Evolutionary conservation across 1,140 invertebrate genomes (phyloP).

Genomic region (Drosophila lacteicornis): DNA sequence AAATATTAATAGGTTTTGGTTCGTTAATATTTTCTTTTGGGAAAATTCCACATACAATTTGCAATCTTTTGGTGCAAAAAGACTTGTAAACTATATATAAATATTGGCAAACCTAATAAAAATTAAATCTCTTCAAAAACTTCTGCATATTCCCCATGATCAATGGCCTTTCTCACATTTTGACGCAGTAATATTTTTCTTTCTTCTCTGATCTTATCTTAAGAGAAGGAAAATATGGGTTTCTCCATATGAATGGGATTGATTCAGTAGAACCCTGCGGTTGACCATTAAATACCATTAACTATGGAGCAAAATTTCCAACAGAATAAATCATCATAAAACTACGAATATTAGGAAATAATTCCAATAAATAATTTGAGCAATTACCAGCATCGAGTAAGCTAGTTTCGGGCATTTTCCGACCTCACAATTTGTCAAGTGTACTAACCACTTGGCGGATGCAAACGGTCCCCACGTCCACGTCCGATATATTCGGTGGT

Average conservation of each 20-base stretch:
- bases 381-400: background rate
- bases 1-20: background rate
- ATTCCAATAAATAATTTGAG: background rate
- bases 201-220: background rate
- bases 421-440: slow-evolving; percentile 27
- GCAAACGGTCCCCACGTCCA: slow-evolving; percentile 52
- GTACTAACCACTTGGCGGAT: slow-evolving; percentile 41
- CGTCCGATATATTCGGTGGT: slow-evolving; percentile 50
- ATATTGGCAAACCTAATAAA: background rate
- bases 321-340: background rate
- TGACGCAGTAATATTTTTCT: background rate
- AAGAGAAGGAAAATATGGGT: background rate
- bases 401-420: background rate
- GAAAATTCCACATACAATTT: too few species aligned
- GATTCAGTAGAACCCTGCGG: background rate
- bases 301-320: background rate
- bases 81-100: background rate
- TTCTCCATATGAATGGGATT: background rate
- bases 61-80: background rate
- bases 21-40: background rate
- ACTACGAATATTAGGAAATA: background rate
- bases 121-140: background rate
- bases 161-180: background rate
- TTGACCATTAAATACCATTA: background rate
- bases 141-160: background rate